Evolutionary conservation across 1,140 invertebrate genomes (phyloP), one percentile per base, ranked within the genome.

Genomic region (Vanessa tameamea): DNA sequence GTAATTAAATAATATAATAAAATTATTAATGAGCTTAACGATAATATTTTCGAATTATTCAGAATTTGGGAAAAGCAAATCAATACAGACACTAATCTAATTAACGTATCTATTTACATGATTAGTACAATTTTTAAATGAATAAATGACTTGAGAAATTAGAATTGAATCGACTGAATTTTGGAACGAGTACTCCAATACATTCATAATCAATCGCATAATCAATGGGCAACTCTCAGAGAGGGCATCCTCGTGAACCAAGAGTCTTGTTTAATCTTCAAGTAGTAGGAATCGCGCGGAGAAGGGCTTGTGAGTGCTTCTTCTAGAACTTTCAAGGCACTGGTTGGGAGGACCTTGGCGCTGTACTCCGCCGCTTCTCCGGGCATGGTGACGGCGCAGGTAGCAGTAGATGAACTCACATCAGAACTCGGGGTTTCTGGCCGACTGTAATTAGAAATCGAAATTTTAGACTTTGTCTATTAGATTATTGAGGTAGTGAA

Each of bases 231-330:
- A 20, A 90, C 88, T 78, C 93, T 91, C 68, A 93, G 76, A 13
- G 92, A 93, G 8, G 93, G 93, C 83, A 92, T 90, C 69, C 92
- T 88, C 53, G 91, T 92, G 80, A 93, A 93, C 93, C 93, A 93
- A n/a, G 91, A 91, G 70, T 93, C 91, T 47, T 90, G 88, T 78
- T 93, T 93, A 73, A 92, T 84, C 82, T 91, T 92, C 69, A 93
- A 81, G 69, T 93, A 91, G 78, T 93, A 93, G 11, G 90, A 84
- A 76, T 93, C 92, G 57, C 84, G 85, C 0, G 93, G 93, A 4
- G 88, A 83, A 1, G 89, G 87, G 4, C 87, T 83, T 11, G 84
- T 91, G 1, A 93, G 85, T 14, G 91, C 92, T 59, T 93, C 93
- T 50, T 93, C 93, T 12, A 93, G 81, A 3, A 91, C 78, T 61